Percentiles rank a stretch among this genome's conserved stretches.
These are phyloP conservation scores for Trissonchulus sp. DNA, from an alignment of 2,888 invertebrate genomes.

Conservation along the genomic window DNA sequence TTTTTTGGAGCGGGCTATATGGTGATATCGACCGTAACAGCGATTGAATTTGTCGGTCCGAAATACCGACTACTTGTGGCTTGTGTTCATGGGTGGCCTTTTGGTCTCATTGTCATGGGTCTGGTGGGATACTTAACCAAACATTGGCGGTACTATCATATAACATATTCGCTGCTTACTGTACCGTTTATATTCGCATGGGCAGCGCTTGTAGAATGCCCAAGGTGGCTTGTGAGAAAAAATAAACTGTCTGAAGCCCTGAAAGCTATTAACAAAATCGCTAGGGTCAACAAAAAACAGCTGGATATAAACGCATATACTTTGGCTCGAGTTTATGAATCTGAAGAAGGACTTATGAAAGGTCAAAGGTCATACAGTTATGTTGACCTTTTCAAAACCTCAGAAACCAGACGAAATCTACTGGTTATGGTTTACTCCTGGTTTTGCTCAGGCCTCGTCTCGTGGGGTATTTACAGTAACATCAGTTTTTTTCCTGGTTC, in stretches of 20 bases:
- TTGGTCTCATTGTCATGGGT: constrained; percentile 28
- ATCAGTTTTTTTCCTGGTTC: constrained; percentile 16
- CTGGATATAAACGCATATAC: background rate
- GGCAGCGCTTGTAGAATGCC: constrained; percentile 2
- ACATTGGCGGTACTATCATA: constrained; percentile 28
- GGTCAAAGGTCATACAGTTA: background rate
- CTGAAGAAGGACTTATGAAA: background rate
- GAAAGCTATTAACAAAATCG: background rate
- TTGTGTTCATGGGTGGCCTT: constrained; percentile 30
- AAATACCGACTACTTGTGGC: constrained; percentile 20
- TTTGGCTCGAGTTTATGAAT: background rate
- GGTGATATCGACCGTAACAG: constrained; percentile 25
- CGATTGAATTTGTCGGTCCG: constrained; percentile 21
- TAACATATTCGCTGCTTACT: background rate
- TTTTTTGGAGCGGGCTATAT: constrained; percentile 29
- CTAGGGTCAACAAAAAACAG: background rate
- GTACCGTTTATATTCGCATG: background rate
- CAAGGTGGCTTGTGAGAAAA: constrained; percentile 28
- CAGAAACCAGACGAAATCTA: background rate
- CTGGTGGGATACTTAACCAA: constrained; percentile 27
- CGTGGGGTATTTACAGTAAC: constrained; percentile 27
- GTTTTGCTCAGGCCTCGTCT: constrained; percentile 26
- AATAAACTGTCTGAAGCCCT: constrained; percentile 1
- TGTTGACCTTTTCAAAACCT: background rate
- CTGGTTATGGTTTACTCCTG: constrained; percentile 22